These are phyloP conservation scores for Chloroclystis v-ata DNA, from an alignment of 2,888 invertebrate species.

Conservation along the genomic window DNA sequence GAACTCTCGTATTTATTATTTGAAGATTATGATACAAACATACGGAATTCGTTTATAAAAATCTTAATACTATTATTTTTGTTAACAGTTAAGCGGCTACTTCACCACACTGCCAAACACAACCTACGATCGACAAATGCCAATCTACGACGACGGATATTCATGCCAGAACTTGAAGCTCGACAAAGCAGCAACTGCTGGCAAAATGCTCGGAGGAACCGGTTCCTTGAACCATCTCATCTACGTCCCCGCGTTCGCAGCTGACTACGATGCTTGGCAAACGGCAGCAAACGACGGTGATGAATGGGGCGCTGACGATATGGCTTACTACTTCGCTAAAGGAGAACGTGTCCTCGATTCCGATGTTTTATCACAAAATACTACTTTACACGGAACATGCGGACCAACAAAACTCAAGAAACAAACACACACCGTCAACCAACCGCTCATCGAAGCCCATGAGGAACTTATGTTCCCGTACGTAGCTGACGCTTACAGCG, in stretches of 20 bases:
- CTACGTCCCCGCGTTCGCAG: constrained; percentile 32
- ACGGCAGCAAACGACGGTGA: constrained; percentile 27
- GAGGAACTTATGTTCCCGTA: background rate
- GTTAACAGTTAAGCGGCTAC: constrained; percentile 35
- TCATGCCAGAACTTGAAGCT: constrained; percentile 32
- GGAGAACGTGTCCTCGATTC: constrained; percentile 7
- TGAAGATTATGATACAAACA: too few species aligned
- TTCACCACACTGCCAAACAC: constrained; percentile 31
- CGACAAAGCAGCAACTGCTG: constrained; percentile 28
- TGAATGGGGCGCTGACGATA: constrained; percentile 34
- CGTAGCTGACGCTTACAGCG: background rate
- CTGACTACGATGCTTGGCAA: constrained; percentile 41
- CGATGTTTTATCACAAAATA: constrained; percentile 6
- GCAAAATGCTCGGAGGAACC: constrained; percentile 48
- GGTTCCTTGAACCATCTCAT: constrained; percentile 37
- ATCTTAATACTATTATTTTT: too few species aligned
- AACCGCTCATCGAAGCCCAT: background rate
- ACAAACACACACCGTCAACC: background rate
- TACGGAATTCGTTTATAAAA: too few species aligned
- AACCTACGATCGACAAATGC: constrained; percentile 36
- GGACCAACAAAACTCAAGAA: constrained; percentile 3
- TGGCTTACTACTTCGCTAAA: constrained; percentile 38
- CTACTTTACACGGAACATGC: constrained; percentile 1
- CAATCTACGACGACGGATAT: constrained; percentile 32
- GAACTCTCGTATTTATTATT: too few species aligned